Conservation (phyloP, 2,797 vertebrate species). For the Enteromius afrohamiltoni region DNA sequence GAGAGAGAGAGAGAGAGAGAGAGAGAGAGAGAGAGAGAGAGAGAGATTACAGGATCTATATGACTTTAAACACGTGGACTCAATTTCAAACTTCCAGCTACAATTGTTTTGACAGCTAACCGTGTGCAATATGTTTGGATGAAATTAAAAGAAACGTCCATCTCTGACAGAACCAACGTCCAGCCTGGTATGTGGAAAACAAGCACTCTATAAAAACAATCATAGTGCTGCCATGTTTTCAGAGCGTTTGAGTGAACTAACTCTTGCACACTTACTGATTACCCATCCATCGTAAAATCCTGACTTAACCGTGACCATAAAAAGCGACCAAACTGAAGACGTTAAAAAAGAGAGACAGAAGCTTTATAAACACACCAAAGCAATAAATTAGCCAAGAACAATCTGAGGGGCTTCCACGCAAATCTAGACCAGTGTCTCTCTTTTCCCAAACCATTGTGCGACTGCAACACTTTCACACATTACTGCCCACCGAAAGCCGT, state of each 20-base stretch:
- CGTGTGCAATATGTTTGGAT: slow-evolving; percentile 68
- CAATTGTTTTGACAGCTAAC: slow-evolving; percentile 79
- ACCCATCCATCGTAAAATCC: slow-evolving; percentile 5
- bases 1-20: slow-evolving; percentile 23
- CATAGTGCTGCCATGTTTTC: slow-evolving; percentile 28
- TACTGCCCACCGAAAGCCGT: slow-evolving; percentile 73
- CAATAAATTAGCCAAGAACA: not conserved
- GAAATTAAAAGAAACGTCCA: slow-evolving; percentile 68
- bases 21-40: slow-evolving; percentile 19
- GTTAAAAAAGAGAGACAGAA: not conserved
- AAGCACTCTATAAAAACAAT: slow-evolving; percentile 48
- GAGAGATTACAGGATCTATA: slow-evolving; percentile 54
- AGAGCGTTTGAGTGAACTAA: slow-evolving; percentile 3
- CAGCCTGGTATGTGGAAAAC: slow-evolving; percentile 47
- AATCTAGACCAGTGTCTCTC: slow-evolving; percentile 18
- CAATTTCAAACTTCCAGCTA: slow-evolving; percentile 71
- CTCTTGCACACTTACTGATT: slow-evolving; percentile 28
- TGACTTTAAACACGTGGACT: slow-evolving; percentile 70
- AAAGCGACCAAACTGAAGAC: not conserved
- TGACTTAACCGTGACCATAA: slow-evolving; percentile 1
- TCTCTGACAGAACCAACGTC: slow-evolving; percentile 47
- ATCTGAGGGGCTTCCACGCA: not conserved
- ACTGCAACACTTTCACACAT: slow-evolving; percentile 77
- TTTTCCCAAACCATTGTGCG: slow-evolving; percentile 66
- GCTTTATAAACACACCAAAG: not conserved